These are phyloP conservation scores for Mormyrus iriodes DNA, from an alignment of 2,113 vertebrate genomes.

Conservation along the genomic window DNA sequence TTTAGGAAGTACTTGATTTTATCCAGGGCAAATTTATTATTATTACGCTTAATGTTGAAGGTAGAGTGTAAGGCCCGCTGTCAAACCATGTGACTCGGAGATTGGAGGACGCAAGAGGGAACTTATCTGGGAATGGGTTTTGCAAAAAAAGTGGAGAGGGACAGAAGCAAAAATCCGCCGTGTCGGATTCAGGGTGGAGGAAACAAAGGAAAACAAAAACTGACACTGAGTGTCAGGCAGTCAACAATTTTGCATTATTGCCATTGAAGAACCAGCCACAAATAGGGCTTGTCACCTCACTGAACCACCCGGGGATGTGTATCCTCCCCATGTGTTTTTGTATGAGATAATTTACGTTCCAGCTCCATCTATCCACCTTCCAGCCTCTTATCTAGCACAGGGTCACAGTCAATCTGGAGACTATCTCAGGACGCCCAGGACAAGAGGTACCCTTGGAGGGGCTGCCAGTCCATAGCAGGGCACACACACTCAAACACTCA, in stretches of 20 bases:
- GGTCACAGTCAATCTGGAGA: background rate
- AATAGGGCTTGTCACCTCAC: background rate
- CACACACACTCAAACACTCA: background rate
- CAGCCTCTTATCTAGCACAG: background rate
- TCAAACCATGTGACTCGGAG: background rate
- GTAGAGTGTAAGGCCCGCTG: background rate
- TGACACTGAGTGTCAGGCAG: background rate
- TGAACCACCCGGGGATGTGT: background rate
- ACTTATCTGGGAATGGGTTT: background rate
- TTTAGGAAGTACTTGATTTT: background rate
- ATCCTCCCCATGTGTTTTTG: background rate
- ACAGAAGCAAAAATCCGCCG: background rate
- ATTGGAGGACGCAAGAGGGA: background rate
- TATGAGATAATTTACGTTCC: background rate
- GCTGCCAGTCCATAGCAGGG: background rate
- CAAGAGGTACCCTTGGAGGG: background rate
- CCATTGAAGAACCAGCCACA: background rate
- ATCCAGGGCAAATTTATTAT: background rate
- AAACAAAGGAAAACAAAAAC: background rate
- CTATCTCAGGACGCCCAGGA: background rate
- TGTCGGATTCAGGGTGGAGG: background rate
- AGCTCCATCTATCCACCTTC: background rate
- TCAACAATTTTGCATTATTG: background rate
- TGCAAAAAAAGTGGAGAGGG: background rate
- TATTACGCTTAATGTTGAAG: background rate